These are phyloP conservation scores for Spilogale gracilis DNA, from an alignment of 2,113 vertebrate species.

Conservation along the genomic window DNA sequence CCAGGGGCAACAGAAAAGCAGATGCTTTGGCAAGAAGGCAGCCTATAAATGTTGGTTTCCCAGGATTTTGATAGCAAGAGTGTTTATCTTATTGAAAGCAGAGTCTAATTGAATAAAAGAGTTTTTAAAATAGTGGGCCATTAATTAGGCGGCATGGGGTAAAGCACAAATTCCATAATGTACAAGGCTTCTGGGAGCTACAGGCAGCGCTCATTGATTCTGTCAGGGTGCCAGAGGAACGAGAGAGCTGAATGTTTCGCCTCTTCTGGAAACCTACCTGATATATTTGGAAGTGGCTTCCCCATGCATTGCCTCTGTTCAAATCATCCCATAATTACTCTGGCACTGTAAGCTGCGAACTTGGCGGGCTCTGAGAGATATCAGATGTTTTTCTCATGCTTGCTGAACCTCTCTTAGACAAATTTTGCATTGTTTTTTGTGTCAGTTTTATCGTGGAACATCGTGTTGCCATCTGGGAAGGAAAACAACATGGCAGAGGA, in stretches of 20 bases:
- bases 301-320: conserved; percentile 81
- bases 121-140: conserved; percentile 76
- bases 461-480: conserved; percentile 91
- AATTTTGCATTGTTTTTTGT: conserved; percentile 91
- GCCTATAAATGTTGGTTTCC: conserved; percentile 52
- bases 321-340: conserved; percentile 88
- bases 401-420: conserved; percentile 90
- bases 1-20: conserved; percentile 45
- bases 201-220: conserved; percentile 79
- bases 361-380: conserved; percentile 89
- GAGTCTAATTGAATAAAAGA: conserved; percentile 84
- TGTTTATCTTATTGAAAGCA: conserved; percentile 80
- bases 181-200: conserved; percentile 80
- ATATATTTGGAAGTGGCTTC: conserved; percentile 81
- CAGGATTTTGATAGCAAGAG: conserved; percentile 66
- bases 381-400: conserved; percentile 90
- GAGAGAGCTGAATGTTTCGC: conserved; percentile 19
- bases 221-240: conserved; percentile 79
- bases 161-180: conserved; percentile 75
- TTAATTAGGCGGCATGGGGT: conserved; percentile 83
- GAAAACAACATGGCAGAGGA: conserved; percentile 89
- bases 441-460: conserved; percentile 90
- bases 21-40: conserved; percentile 53
- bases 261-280: conserved; percentile 86
- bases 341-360: conserved; percentile 87